Evolutionary conservation across 2,797 vertebrate genomes (phyloP).

Genomic region (Poeciliopsis presidionis): DNA sequence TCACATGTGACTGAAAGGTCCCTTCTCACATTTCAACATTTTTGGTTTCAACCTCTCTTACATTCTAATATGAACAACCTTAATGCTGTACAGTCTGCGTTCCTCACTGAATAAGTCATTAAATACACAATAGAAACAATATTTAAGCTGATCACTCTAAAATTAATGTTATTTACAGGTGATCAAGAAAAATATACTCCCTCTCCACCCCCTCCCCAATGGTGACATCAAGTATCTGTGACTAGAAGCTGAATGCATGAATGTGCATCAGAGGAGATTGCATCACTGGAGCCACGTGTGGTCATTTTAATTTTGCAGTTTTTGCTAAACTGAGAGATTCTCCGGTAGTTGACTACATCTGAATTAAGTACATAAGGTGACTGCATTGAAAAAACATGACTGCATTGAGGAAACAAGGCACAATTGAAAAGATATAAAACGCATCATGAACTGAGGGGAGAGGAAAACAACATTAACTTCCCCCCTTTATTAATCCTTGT

Average conservation of each 20-base stretch:
- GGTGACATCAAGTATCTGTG: slow-evolving; percentile 80
- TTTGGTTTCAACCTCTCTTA: slow-evolving; percentile 37
- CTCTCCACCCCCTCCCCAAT: neutral
- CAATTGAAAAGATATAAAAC: slow-evolving; percentile 69
- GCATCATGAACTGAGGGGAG: slow-evolving; percentile 44
- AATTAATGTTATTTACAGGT: slow-evolving; percentile 72
- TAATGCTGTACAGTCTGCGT: slow-evolving; percentile 37
- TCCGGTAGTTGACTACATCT: slow-evolving; percentile 62
- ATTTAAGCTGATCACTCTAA: slow-evolving; percentile 38
- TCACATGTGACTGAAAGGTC: slow-evolving; percentile 39
- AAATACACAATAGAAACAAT: slow-evolving; percentile 53
- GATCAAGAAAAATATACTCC: slow-evolving; percentile 45
- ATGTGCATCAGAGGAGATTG: slow-evolving; percentile 73
- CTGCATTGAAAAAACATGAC: slow-evolving; percentile 74
- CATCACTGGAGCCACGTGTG: slow-evolving; percentile 65
- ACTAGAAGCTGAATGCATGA: slow-evolving; percentile 65
- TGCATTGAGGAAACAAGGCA: slow-evolving; percentile 81
- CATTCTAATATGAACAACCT: slow-evolving; percentile 39
- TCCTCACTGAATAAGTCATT: slow-evolving; percentile 39
- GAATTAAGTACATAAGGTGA: slow-evolving; percentile 79
- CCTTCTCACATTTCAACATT: slow-evolving; percentile 40
- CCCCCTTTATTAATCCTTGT: slow-evolving; percentile 22
- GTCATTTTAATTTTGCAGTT: slow-evolving; percentile 70
- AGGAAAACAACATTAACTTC: slow-evolving; percentile 27
- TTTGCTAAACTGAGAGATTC: slow-evolving; percentile 64